phyloP scores from a whole-genome alignment of 2,888 invertebrate genomes.

The Plebejus melissa region DNA sequence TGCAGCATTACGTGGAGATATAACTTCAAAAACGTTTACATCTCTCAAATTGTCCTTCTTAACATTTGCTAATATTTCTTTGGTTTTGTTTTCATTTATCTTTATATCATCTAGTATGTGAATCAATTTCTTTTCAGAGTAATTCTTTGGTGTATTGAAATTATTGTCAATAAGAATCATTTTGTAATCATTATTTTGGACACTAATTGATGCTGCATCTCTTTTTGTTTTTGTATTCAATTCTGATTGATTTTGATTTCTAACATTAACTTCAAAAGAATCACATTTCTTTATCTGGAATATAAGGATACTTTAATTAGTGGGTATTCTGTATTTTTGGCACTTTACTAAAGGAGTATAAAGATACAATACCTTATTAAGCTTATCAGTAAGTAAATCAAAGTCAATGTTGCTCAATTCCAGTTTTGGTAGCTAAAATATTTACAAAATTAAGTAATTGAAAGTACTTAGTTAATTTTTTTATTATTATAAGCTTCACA shows the following conservation, averaged over 20 bases:
- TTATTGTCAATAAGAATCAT: slow-evolving; percentile 31
- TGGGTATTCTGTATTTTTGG: not conserved
- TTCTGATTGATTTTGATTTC: slow-evolving; percentile 33
- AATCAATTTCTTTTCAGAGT: slow-evolving; percentile 58
- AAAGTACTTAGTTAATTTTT: not conserved
- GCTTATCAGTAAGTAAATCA: slow-evolving; percentile 50
- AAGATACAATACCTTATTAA: slow-evolving; percentile 52
- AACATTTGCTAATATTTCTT: slow-evolving; percentile 52
- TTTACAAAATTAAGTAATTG: not conserved
- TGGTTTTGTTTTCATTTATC: slow-evolving; percentile 49
- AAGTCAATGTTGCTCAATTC: slow-evolving; percentile 50
- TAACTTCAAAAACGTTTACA: slow-evolving; percentile 39
- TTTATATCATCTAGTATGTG: slow-evolving; percentile 62
- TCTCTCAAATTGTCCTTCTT: slow-evolving; percentile 48
- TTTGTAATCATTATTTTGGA: slow-evolving; percentile 32
- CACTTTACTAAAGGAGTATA: slow-evolving; percentile 31
- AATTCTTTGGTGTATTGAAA: slow-evolving; percentile 42
- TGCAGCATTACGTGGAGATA: not conserved
- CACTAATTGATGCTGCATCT: not conserved
- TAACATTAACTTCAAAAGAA: slow-evolving; percentile 33
- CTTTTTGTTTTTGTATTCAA: slow-evolving; percentile 1
- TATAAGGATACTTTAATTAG: not conserved
- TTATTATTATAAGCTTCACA: not conserved
- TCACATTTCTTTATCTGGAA: slow-evolving; percentile 50
- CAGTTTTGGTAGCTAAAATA: slow-evolving; percentile 58